Base-by-base conservation (phyloP, 2,888 invertebrate genomes). In the Myopa testacea region DNA sequence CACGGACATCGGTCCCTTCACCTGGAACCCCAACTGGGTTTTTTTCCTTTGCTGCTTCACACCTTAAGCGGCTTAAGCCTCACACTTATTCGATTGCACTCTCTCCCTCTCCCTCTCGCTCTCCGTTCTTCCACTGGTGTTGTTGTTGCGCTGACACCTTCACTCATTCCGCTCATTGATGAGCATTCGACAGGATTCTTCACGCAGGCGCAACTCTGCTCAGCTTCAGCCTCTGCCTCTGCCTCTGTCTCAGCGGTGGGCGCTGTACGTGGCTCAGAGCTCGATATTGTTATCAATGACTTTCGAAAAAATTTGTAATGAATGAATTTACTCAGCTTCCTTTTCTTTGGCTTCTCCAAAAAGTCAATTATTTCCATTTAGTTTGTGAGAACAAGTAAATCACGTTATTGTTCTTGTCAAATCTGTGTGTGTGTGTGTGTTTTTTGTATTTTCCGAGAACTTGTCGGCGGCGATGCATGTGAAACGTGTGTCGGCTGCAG, bases 1-100 rank as follows among this genome's bases (percentile, higher is more conserved):
- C 65, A 55, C 55, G 55, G 55, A 1, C 65, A 16, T 34, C 38
- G 65, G 10, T 65, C 7, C 37, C 38, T 65, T 65, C 65, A 65
- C 65, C 55, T 70, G 55, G 55, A 70, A 70, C 55, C 52, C 70
- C 70, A 55, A 70, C 70, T 70, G 70, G n/a, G 12, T 70, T 52
- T 70, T 69, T 70, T 70, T 70, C 55, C 7, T 70, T 69, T 40
- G 34, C 73, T 73, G 34, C 45, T 62, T 45, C 16, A 26, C 73
- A 73, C 45, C 63, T 73, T 62, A 73, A 73, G 73, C 73, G 50
- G 63, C 73, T 73, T 73, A 73, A 73, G 73, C 38, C 40, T 73
- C 73, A 73, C 63, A 73, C 73, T 73, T 62, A 5, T 37, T 26
- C 26, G 45, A 45, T 10, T 45, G 6, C 45, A 6, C 10, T 45